Evolutionary conservation across 2,113 vertebrate genomes (phyloP), one percentile per base, ranked within the genome.

Genomic region (Gadus chalcogrammus): DNA sequence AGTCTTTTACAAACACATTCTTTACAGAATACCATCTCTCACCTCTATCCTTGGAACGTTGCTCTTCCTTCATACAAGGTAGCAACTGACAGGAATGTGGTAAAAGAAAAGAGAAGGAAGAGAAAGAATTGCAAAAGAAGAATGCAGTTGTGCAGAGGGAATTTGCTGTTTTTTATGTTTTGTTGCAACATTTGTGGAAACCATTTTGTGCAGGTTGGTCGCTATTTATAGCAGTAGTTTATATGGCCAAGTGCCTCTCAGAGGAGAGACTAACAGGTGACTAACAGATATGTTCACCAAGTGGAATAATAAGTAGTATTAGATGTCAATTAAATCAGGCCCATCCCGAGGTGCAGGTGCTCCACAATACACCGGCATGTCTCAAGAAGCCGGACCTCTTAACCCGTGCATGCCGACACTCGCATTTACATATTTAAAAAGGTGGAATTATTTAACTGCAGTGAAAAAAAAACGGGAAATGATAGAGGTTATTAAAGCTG

Each of bases 241-340:
- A 93, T 94, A 93, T 91, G 92, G 92, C 91, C 90, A 92, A 92
- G 86, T 83, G 86, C 59, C 92, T 71, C 91, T 92, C 91, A 90
- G 91, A 91, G 90, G 92, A 92, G 91, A 91, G 91, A 93, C 92
- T 93, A 93, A 95, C 94, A 95, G 95, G 95, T 95, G 95, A 95
- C 96, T 96, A 97, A 95, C 95, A 94, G 95, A 94, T 94, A 94
- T 96, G 95, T 92, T 98, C 97, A 97, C 93, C 95, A 95, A 96
- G 96, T 98, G 96, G 97, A 99, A 98, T 98, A 98, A 98, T 98
- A 94, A 98, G 93, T 93, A 93, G 93, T 95, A 95, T 96, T 94
- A 97, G 95, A 94, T 97, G 95, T 97, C 97, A 96, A 95, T 97
- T 96, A 96, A 96, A 96, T 94, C 94, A 95, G 94, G 93, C 94